A percentile compares a stretch with the other conserved stretches of the same genome.
Evolutionary conservation across 1,140 invertebrate species (phyloP).

Genomic region (Adoxophyes honmai): DNA sequence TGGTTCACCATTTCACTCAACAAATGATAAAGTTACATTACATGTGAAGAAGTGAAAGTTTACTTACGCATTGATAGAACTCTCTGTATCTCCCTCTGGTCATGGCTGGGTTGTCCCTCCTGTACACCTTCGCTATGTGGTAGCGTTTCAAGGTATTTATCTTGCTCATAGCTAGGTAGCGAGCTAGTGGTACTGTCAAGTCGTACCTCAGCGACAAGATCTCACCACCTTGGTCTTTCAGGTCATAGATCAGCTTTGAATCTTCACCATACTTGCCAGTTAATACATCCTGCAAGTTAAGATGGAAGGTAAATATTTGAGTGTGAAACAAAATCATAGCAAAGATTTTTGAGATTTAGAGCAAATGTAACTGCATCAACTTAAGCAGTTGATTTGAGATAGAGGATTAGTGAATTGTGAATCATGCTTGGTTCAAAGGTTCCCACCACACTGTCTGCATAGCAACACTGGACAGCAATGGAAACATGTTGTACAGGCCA

Average conservation of each 20-base stretch:
- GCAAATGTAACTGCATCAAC: no score
- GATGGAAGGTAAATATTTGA: not conserved
- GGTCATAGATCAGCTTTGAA: constrained; percentile 98
- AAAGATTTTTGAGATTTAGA: no score
- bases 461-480: no score
- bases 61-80: constrained; percentile 99
- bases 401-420: no score
- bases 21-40: no score
- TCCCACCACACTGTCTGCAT: no score
- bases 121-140: constrained; percentile 97
- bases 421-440: no score
- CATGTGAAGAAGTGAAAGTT: no score
- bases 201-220: constrained; percentile 94
- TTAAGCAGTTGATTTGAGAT: no score
- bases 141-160: constrained; percentile 95
- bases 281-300: constrained; percentile 89
- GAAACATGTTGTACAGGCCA: no score
- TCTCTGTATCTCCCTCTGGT: constrained; percentile 97
- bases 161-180: constrained; percentile 99
- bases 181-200: constrained; percentile 96
- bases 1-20: no score
- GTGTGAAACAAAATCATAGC: no score
- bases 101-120: constrained; percentile 98
- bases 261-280: constrained; percentile 99
- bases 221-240: constrained; percentile 99